These are phyloP conservation scores for Phalera bucephala DNA, from an alignment of 2,888 invertebrate species.

Conservation along the genomic window DNA sequence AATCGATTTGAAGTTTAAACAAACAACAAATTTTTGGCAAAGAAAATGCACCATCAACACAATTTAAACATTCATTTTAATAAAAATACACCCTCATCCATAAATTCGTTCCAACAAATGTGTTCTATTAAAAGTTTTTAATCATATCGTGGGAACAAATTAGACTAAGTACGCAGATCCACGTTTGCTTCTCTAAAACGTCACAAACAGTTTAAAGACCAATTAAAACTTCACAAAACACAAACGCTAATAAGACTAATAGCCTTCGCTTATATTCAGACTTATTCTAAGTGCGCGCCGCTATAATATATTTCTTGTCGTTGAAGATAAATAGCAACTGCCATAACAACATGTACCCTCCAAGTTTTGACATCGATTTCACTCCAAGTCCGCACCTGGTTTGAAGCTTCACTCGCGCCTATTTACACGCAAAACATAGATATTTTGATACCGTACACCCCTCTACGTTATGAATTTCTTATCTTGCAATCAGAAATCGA, in stretches of 20 bases:
- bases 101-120: conserved; percentile 5
- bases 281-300: conserved; percentile 49
- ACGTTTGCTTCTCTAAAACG: conserved; percentile 21
- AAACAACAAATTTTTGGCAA: too few species aligned
- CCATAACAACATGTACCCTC: conserved; percentile 75
- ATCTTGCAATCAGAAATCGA: conserved; percentile 35
- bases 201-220: conserved; percentile 34
- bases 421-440: conserved; percentile 79
- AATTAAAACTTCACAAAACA: conserved; percentile 43
- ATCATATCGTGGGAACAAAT: conserved; percentile 19
- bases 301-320: conserved; percentile 52
- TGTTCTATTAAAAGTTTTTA: conserved; percentile 13
- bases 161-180: conserved; percentile 12
- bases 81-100: too few species aligned
- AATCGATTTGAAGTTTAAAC: too few species aligned
- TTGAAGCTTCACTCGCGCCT: conserved; percentile 72
- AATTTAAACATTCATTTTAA: too few species aligned
- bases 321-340: conserved; percentile 71
- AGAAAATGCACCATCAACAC: too few species aligned
- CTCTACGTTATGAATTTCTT: conserved; percentile 47
- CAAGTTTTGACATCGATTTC: conserved; percentile 68
- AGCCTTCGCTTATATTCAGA: conserved; percentile 44
- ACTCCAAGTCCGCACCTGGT: conserved; percentile 72
- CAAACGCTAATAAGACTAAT: conserved; percentile 48
- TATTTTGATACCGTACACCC: conserved; percentile 70